Conservation (phyloP, 2,113 vertebrate species). For the Rattus norvegicus region DNA sequence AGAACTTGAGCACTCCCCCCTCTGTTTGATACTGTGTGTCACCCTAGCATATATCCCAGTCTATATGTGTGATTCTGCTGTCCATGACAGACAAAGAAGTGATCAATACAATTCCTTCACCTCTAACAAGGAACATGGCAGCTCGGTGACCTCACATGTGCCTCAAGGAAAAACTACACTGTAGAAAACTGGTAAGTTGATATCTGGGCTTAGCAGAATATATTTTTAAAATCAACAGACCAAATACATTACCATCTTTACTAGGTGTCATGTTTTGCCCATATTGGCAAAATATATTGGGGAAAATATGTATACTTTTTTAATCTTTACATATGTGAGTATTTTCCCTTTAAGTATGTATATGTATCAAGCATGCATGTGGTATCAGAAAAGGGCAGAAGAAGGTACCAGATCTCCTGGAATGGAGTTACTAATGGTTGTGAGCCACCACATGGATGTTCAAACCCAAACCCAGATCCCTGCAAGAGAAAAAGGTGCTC, state of each 20-base stretch:
- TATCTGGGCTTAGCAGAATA: slow-evolving; percentile 54
- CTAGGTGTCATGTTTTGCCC: background rate
- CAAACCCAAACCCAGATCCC: background rate
- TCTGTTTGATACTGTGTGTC: slow-evolving; percentile 59
- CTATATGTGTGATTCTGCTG: slow-evolving; percentile 52
- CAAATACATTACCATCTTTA: background rate
- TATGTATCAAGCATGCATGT: background rate
- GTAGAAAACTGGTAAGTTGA: slow-evolving; percentile 42
- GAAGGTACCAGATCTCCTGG: background rate
- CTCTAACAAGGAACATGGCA: slow-evolving; percentile 26
- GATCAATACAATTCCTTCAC: slow-evolving; percentile 66
- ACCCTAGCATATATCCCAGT: slow-evolving; percentile 58
- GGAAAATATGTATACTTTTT: background rate
- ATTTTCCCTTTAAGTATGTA: background rate
- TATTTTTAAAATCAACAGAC: slow-evolving; percentile 8
- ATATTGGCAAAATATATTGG: background rate
- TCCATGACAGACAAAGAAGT: slow-evolving; percentile 53
- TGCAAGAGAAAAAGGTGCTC: background rate
- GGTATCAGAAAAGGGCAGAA: background rate
- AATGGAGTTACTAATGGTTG: background rate
- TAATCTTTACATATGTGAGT: background rate
- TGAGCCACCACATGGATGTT: background rate
- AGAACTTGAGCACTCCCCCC: slow-evolving; percentile 51
- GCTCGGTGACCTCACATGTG: slow-evolving; percentile 15
- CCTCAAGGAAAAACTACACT: slow-evolving; percentile 31